These are phyloP conservation scores for Zonitis immaculata DNA, from an alignment of 2,888 invertebrate species.

Conservation along the genomic window DNA sequence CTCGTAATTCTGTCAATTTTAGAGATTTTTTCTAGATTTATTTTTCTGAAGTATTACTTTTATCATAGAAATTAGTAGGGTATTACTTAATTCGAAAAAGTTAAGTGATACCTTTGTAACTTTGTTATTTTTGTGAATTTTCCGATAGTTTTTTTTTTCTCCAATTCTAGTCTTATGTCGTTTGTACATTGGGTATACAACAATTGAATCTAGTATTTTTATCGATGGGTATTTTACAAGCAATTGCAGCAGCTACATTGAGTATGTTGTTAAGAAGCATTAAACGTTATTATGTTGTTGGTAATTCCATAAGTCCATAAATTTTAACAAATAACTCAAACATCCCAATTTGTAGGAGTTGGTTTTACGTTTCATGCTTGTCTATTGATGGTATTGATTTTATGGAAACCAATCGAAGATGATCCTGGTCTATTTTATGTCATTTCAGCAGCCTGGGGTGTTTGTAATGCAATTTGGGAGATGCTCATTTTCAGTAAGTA, in stretches of 20 bases:
- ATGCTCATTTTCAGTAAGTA: conserved; percentile 57
- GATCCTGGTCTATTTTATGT: conserved; percentile 79
- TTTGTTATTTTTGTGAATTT: no score
- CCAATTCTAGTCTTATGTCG: conserved; percentile 71
- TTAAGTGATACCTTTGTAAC: no score
- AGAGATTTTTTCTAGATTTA: no score
- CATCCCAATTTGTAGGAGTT: no score
- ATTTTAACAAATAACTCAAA: no score
- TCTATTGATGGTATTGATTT: conserved; percentile 66
- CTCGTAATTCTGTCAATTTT: no score
- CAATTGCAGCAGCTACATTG: conserved; percentile 71
- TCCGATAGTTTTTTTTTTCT: no score
- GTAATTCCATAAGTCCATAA: no score
- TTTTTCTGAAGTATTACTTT: no score
- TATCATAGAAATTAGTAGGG: no score
- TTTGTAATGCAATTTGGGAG: conserved; percentile 83
- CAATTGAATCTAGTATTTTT: conserved; percentile 69
- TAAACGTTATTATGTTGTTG: conserved; percentile 67
- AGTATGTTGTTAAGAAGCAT: conserved; percentile 76
- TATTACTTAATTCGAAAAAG: no score
- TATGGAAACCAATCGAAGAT: conserved; percentile 77
- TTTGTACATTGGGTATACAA: conserved; percentile 73
- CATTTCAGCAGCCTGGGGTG: conserved; percentile 81
- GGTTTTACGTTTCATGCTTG: conserved; percentile 79
- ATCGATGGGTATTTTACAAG: conserved; percentile 69